Evolutionary conservation across 2,888 invertebrate species (phyloP), one percentile per base, ranked within the genome.

Genomic region (Nymphalis polychloros): DNA sequence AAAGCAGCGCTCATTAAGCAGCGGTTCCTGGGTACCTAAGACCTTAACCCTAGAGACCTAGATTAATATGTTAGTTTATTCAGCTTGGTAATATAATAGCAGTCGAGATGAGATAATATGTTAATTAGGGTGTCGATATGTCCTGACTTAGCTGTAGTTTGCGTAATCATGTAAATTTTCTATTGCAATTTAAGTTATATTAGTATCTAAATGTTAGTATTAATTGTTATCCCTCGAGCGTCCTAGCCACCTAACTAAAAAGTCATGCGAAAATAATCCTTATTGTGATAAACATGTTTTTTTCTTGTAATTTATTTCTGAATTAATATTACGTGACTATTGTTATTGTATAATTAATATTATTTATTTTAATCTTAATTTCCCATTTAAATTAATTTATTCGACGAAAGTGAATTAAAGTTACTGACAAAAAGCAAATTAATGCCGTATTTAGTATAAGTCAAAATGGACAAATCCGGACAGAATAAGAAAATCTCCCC

Each of bases 1-100:
- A 65, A 68, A 63, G 57, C 47, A 63, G 59, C 59, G 69, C 61
- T 67, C 64, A 70, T 68, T 70, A 72, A 68, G 66, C 65, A 71
- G 67, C 67, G 69, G 63, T 67, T 64, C 46, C 52, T 55, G 49
- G 53, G 35, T 41, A 57, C 59, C 65, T 66, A 59, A 63, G 62
- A 69, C 62, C 59, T 61, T 60, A 64, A 64, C 71, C 69, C 66
- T 62, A 31, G 63, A 69, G 65, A 69, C 60, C 63, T 63, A 69
- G 50, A 65, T 62, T 65, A 69, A 69, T 69, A 27, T 69, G 50
- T 50, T 59, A 61, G 60, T 59, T 68, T 68, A 63, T 61, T 55
- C 19, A 68, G 57, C 57, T 57, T 19, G 35, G 19, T 41, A 19
- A 57, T 57, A 49, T 49, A 49, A 49, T 49, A n/a, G 49, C 19